Evolutionary conservation across 2,888 invertebrate species (phyloP), one percentile per base, ranked within the genome.

Genomic region (Acholoe squamosa): DNA sequence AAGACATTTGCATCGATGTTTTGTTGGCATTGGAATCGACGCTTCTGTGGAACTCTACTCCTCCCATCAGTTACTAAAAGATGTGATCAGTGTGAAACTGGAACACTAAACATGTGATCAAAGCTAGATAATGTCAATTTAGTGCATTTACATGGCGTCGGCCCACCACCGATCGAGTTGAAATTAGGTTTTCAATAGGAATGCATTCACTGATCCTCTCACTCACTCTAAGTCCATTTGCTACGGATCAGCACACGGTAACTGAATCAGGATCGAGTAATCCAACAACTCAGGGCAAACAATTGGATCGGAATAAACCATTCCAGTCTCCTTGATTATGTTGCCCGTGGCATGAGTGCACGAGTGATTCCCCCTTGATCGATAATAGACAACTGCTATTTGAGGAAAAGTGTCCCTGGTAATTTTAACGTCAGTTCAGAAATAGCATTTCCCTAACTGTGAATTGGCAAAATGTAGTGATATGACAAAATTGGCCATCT

Each of bases 111-210:
- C 61, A n/a, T 61, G 19, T 61, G 61, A 61, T 61, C 61, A n/a
- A 19, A 61, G 61, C 14, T 61, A n/a, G n/a, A 61, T 61, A n/a
- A 61, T 61, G 22, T 61, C 61, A 61, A 61, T 61, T 61, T 61
- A n/a, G 61, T 61, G 61, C 61, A 61, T 61, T 61, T 61, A 61
- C 61, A 61, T 61, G 61, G n/a, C 61, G 61, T 61, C 61, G 19
- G n/a, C 61, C n/a, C 19, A 61, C 22, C 61, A 3, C 22, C 22
- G 61, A 61, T 61, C 61, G 61, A 61, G n/a, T 3, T n/a, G 61
- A 61, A 61, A 61, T 61, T 61, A 61, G 61, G 61, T 61, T 61
- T 61, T 61, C 22, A 61, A 61, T 61, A 61, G 22, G 19, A 61
- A 61, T 61, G 61, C 61, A 61, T n/a, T 61, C 61, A 61, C 19